Evolutionary conservation across 2,113 vertebrate genomes (phyloP).

Genomic region (Nansenia antarctica): DNA sequence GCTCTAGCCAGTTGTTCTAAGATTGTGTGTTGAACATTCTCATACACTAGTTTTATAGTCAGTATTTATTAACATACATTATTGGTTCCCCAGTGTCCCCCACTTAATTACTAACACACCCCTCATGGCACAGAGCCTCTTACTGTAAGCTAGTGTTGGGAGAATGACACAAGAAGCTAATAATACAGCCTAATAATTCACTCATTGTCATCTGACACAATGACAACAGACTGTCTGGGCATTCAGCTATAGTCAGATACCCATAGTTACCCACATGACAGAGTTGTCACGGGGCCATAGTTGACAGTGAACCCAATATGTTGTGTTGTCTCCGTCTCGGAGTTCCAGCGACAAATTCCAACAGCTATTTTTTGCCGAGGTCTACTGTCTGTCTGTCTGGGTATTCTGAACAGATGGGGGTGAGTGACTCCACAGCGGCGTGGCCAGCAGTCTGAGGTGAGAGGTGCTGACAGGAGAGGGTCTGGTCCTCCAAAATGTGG

Average conservation of each 20-base stretch:
- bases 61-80: too few relatives aligned
- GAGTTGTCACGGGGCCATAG: constrained; percentile 53
- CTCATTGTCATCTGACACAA: constrained; percentile 36
- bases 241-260: neutral
- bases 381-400: constrained; percentile 67
- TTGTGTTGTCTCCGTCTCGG: constrained; percentile 40
- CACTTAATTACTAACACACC: neutral
- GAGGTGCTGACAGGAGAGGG: constrained; percentile 52
- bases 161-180: constrained; percentile 32
- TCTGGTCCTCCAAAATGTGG: constrained; percentile 32
- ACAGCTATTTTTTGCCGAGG: constrained; percentile 68
- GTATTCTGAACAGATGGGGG: constrained; percentile 46
- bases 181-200: constrained; percentile 30
- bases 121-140: neutral
- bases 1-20: neutral
- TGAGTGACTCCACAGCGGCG: constrained; percentile 34
- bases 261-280: neutral
- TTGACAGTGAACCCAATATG: constrained; percentile 45
- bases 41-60: neutral
- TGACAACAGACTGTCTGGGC: constrained; percentile 36
- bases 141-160: too few relatives aligned
- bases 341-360: constrained; percentile 67
- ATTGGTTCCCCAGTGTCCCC: neutral
- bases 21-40: neutral
- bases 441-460: constrained; percentile 36